Evolutionary conservation across 2,113 vertebrate species (phyloP).

Genomic region (Scomber scombrus): DNA sequence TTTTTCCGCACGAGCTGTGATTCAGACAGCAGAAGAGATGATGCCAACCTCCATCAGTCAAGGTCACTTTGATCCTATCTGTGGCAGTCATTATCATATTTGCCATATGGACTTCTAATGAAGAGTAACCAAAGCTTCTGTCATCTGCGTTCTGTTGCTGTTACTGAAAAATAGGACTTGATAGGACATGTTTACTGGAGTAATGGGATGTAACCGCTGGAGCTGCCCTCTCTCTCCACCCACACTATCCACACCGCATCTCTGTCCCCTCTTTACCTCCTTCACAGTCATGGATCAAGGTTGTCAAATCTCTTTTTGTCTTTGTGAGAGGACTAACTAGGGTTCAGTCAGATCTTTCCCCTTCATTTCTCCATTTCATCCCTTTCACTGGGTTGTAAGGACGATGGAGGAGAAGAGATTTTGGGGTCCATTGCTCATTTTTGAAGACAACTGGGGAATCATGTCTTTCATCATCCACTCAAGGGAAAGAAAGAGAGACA

Average conservation of each 20-base stretch:
- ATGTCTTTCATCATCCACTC: slow-evolving; percentile 64
- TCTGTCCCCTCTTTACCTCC: slow-evolving; percentile 51
- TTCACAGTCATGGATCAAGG: slow-evolving; percentile 72
- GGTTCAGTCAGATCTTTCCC: slow-evolving; percentile 54
- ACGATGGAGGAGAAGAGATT: slow-evolving; percentile 56
- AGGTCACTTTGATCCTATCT: slow-evolving; percentile 72
- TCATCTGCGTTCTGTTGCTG: slow-evolving; percentile 52
- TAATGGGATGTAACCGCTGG: slow-evolving; percentile 71
- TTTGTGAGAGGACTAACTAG: slow-evolving; percentile 62
- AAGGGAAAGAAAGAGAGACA: slow-evolving; percentile 17
- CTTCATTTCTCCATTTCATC: slow-evolving; percentile 67
- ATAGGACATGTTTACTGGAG: slow-evolving; percentile 74
- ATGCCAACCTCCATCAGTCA: slow-evolving; percentile 68
- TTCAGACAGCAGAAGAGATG: slow-evolving; percentile 41
- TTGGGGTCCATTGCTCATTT: slow-evolving; percentile 65
- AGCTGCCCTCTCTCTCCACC: slow-evolving; percentile 61
- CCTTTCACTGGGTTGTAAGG: slow-evolving; percentile 37
- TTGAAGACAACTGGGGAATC: slow-evolving; percentile 50
- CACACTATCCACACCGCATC: slow-evolving; percentile 46
- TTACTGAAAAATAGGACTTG: slow-evolving; percentile 67
- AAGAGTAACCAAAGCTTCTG: slow-evolving; percentile 72
- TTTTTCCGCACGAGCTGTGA: background rate
- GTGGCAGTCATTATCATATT: slow-evolving; percentile 68
- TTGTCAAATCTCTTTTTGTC: slow-evolving; percentile 64
- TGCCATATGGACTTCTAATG: slow-evolving; percentile 76